These are phyloP conservation scores for Harpagus bidentatus DNA, from an alignment of 2,113 vertebrate species.

Conservation along the genomic window DNA sequence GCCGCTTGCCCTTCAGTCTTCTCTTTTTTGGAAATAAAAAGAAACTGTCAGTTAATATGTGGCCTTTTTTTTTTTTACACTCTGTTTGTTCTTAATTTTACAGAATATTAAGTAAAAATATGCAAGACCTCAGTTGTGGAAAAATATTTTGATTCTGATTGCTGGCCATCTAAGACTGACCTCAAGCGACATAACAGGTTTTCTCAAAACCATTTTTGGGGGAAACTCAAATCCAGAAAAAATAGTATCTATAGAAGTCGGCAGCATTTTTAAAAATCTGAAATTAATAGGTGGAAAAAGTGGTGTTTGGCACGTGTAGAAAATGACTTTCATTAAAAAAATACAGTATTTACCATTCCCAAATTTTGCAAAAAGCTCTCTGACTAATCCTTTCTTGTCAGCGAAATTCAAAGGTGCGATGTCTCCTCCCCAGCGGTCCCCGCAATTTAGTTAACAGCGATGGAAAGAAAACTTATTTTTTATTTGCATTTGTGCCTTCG, in stretches of 20 bases:
- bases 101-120: background rate
- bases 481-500: background rate
- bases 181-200: background rate
- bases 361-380: background rate
- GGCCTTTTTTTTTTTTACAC: background rate
- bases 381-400: background rate
- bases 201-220: background rate
- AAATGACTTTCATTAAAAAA: background rate
- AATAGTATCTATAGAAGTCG: background rate
- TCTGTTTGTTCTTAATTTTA: background rate
- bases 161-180: background rate
- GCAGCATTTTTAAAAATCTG: background rate
- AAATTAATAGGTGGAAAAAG: background rate
- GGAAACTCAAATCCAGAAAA: background rate
- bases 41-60: fast-evolving
- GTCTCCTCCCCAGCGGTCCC: background rate
- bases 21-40: background rate
- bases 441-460: background rate
- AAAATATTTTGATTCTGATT: background rate
- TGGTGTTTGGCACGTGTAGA: background rate
- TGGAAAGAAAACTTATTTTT: background rate
- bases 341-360: background rate
- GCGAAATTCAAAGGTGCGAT: background rate
- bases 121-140: background rate
- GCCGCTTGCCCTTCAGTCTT: fast-evolving